Percentiles rank a stretch among this genome's conserved stretches.
These are phyloP conservation scores for Helostoma temminkii DNA, from an alignment of 2,797 vertebrate genomes.

Conservation along the genomic window DNA sequence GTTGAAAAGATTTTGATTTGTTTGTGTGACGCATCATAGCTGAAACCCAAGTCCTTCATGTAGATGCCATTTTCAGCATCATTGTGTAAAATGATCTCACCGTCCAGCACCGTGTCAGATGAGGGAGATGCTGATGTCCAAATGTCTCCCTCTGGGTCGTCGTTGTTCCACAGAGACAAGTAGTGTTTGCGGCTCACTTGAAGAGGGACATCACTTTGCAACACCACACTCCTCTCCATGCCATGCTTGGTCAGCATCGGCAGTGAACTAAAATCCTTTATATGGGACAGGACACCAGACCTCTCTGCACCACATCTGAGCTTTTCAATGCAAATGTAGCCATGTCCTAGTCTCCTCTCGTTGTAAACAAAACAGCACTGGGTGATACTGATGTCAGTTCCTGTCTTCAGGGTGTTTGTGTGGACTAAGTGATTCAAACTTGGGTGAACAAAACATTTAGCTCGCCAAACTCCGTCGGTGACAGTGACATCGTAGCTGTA, in stretches of 20 bases:
- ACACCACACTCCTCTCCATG: conserved; percentile 55
- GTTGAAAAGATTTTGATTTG: conserved; percentile 39
- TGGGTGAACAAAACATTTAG: conserved; percentile 84
- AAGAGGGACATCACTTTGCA: conserved; percentile 80
- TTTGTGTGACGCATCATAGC: too few relatives aligned
- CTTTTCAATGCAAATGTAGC: conserved; percentile 84
- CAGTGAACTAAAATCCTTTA: conserved; percentile 50
- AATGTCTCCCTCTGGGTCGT: conserved; percentile 88
- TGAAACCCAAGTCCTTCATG: not conserved
- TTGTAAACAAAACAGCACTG: conserved; percentile 86
- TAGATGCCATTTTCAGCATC: not conserved
- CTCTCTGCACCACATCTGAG: conserved; percentile 47
- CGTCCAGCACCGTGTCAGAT: conserved; percentile 78
- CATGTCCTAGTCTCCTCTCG: conserved; percentile 84
- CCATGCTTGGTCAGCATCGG: conserved; percentile 71
- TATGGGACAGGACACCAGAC: conserved; percentile 36
- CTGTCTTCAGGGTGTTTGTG: conserved; percentile 83
- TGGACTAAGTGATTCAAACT: conserved; percentile 82
- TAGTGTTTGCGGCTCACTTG: conserved; percentile 85
- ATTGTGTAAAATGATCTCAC: conserved; percentile 79
- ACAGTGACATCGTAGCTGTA: conserved; percentile 90
- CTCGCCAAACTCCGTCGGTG: conserved; percentile 82
- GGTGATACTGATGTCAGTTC: conserved; percentile 76
- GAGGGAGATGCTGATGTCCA: conserved; percentile 78
- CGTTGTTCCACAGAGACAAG: conserved; percentile 92